Evolutionary conservation across 2,888 invertebrate genomes (phyloP), one percentile per base, ranked within the genome.

Genomic region (Neelides folsomi): DNA sequence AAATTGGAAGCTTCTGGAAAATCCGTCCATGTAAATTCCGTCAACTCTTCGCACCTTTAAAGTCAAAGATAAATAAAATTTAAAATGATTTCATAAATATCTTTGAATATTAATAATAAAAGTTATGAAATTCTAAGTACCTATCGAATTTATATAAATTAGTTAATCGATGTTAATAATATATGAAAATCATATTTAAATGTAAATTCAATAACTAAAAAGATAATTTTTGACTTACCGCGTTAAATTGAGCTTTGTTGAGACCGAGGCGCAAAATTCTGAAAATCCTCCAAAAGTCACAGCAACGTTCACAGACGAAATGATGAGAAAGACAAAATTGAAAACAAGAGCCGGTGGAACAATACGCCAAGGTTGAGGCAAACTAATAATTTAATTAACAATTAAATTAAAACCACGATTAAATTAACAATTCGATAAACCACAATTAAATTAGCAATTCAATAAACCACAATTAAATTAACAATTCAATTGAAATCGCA

Each of bases 321-420:
- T 50, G 18, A 62, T 47, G 12, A 63, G 48, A 35, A 63, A 63
- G 9, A 63, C 55, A 34, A 62, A 52, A 39, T 57, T 63, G 53
- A 63, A 62, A 40, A 63, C 50, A 42, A 63, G 56, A 3, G 63
- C 63, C 45, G 61, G 63, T 49, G 61, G 61, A 9, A 63, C 62
- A 12, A 63, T 63, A 51, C 63, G 56, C 63, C 63, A 63, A 10
- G 63, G 59, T 50, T 63, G 63, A 9, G 60, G 61, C n/a, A 63
- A 53, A 43, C 60, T 62, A 43, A 42, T 20, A 42, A 20, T 9
- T n/a, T 15, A 36, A 9, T 8, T 15, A 3, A 41, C 20, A 48
- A 15, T 15, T 3, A 41, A 19, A 37, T 44, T 45, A 7, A 9
- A 12, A n/a, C n/a, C n/a, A n/a, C n/a, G n/a, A n/a, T n/a, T n/a